These are phyloP conservation scores for Psophia crepitans DNA, from an alignment of 2,113 vertebrate species.

Conservation along the genomic window DNA sequence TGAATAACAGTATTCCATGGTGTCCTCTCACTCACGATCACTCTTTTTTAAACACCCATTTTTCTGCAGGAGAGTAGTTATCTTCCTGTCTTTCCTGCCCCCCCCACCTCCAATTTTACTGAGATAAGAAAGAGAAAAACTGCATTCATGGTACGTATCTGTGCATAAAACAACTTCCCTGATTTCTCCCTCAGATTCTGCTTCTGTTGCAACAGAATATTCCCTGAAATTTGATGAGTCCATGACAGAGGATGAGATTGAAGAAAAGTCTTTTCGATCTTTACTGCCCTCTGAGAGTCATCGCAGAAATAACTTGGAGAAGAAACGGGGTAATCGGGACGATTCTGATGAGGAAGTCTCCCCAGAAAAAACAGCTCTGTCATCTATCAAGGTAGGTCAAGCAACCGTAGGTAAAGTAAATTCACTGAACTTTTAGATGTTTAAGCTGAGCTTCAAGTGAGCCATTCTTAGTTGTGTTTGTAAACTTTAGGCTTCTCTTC, in stretches of 20 bases:
- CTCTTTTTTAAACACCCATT: not conserved
- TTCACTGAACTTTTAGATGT: not conserved
- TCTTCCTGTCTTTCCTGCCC: not conserved
- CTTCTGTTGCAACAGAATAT: slow-evolving; percentile 88
- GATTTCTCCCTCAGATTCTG: slow-evolving; percentile 73
- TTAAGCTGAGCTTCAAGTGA: not conserved
- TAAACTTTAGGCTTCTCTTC: not conserved
- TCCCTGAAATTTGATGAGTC: slow-evolving; percentile 94
- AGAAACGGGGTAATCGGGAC: slow-evolving; percentile 79
- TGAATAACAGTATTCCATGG: not conserved
- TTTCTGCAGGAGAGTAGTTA: not conserved
- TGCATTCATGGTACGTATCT: not conserved
- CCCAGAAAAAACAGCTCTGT: slow-evolving; percentile 68
- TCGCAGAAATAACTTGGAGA: slow-evolving; percentile 88
- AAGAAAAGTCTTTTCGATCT: slow-evolving; percentile 92
- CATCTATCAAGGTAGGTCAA: slow-evolving; percentile 78
- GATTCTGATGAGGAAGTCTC: slow-evolving; percentile 89
- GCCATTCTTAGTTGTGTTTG: not conserved
- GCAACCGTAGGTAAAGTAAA: not conserved
- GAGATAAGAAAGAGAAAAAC: not conserved
- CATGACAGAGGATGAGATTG: slow-evolving; percentile 94
- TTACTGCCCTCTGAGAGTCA: slow-evolving; percentile 93
- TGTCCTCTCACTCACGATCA: not conserved
- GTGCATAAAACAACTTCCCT: not conserved
- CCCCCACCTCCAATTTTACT: not conserved